Conservation (phyloP, 1,140 invertebrate genomes). For the Drosophila bifasciata region DNA sequence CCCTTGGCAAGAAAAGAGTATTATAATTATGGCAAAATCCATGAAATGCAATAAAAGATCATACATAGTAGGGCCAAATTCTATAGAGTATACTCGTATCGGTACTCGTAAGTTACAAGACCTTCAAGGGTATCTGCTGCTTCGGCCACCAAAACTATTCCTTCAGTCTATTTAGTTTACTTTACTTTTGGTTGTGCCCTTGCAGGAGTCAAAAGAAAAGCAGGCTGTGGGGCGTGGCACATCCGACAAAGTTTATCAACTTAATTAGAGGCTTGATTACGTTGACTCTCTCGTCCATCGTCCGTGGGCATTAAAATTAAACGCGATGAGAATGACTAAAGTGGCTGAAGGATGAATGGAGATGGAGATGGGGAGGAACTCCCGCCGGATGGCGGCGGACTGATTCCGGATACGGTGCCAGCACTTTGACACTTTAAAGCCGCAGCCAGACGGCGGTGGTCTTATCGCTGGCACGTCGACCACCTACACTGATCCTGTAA, state of each 20-base stretch:
- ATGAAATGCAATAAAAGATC: background rate
- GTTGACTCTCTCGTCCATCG: conserved; percentile 53
- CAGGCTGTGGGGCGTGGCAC: conserved; percentile 26
- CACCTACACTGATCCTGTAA: conserved; percentile 40
- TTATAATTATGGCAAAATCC: background rate
- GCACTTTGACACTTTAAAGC: conserved; percentile 73
- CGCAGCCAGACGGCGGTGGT: conserved; percentile 35
- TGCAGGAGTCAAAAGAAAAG: too few species aligned
- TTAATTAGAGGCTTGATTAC: conserved; percentile 83
- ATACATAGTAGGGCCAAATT: too few species aligned
- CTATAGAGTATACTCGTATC: too few species aligned
- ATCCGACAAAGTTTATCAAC: conserved; percentile 68
- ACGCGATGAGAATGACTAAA: conserved; percentile 37
- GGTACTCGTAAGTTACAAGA: too few species aligned
- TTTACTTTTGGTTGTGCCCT: conserved; percentile 1
- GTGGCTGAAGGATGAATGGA: conserved; percentile 13
- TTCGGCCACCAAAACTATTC: too few species aligned
- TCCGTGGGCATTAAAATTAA: conserved; percentile 68
- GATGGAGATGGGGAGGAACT: background rate
- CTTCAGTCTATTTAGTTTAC: background rate
- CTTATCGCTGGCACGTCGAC: conserved; percentile 50
- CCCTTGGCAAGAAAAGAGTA: background rate
- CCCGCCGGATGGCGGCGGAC: conserved; percentile 19
- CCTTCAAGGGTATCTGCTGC: background rate
- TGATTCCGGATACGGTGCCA: conserved; percentile 43